Evolutionary conservation across 2,797 vertebrate genomes (phyloP), one percentile per base, ranked within the genome.

Genomic region (Enteromius anoplus): DNA sequence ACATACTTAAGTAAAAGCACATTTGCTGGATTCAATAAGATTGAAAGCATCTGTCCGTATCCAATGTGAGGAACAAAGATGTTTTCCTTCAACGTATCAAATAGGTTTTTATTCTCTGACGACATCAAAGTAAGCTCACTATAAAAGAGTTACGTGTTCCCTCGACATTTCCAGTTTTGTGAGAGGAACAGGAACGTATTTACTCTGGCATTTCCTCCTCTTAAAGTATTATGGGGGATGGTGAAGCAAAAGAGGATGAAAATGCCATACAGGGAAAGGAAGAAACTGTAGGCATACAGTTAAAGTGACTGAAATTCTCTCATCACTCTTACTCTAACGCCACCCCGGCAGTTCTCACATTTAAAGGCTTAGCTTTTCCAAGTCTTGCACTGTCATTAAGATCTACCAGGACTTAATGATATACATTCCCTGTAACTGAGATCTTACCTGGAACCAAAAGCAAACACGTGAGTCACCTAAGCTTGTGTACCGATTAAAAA

Each of bases 131-230:
- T 82, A 65, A 65, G 49, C 68, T 68, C 53, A 60, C 60, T 87
- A 62, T 58, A 55, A 55, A 82, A 83, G 37, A 42, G 77, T 82
- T 78, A 68, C 76, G 77, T 34, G 15, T 72, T 53, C 45, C 53
- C 55, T 75, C 17, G 21, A 47, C 69, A 71, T 79, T 79, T 75
- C 78, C 75, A 75, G 58, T 17, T 68, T 81, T 84, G 32, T 62
- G 64, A 75, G 83, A 86, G 58, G 62, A 75, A 88, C 40, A 70
- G 69, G 80, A 68, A 47, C 47, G 73, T 80, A 85, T 89, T 84
- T 86, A 83, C 85, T 87, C 81, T 87, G 85, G 85, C 83, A 88
- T 85, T 89, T 88, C 87, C 85, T 85, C 80, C 83, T 81, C 78
- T 81, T 72, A 75, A 85, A 70, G 69, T 51, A 69, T 64, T 70